These are phyloP conservation scores for Chromobotia macracanthus DNA, from an alignment of 2,797 vertebrate genomes.

Conservation along the genomic window DNA sequence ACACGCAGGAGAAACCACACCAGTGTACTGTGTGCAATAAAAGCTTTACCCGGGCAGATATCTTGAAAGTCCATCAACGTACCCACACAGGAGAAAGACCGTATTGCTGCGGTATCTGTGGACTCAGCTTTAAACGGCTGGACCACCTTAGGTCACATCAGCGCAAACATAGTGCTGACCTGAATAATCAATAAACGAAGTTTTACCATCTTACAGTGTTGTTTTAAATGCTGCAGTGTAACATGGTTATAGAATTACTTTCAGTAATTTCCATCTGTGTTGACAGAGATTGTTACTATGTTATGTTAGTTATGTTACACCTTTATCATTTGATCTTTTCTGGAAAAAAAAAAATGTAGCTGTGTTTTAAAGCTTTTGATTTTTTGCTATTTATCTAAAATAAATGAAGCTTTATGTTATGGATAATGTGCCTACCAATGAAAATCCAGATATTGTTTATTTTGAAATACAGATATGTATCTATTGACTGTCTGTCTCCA, in stretches of 20 bases:
- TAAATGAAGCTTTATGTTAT: neutral
- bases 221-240: neutral
- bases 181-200: slow-evolving; percentile 51
- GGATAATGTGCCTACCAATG: neutral
- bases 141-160: slow-evolving; percentile 83
- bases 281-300: neutral
- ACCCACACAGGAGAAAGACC: slow-evolving; percentile 82
- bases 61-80: slow-evolving; percentile 81
- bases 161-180: slow-evolving; percentile 76
- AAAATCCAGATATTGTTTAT: neutral
- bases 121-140: slow-evolving; percentile 80
- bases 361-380: neutral
- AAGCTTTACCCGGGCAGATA: slow-evolving; percentile 81
- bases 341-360: neutral
- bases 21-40: slow-evolving; percentile 80
- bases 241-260: neutral
- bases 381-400: neutral
- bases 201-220: neutral
- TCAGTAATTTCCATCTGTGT: no score
- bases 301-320: neutral
- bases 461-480: neutral
- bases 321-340: neutral
- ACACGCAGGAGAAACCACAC: slow-evolving; percentile 83
- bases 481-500: no score
- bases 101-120: slow-evolving; percentile 78